Conservation (phyloP, 2,888 invertebrate species). For the Chloromyia formosa region DNA sequence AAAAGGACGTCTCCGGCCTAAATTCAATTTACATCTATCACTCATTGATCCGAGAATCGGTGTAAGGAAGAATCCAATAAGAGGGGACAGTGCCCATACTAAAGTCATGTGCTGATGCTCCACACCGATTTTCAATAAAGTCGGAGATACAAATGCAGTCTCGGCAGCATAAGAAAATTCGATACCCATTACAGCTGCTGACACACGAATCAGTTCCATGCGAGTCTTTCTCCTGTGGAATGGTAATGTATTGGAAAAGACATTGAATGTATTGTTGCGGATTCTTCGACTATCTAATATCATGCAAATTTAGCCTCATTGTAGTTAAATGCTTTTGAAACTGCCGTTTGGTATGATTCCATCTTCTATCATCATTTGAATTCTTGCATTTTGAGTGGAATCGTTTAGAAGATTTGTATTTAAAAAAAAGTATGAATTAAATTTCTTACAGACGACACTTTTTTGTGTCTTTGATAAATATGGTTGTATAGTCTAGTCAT, state of each 20-base stretch:
- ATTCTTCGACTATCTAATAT: neutral
- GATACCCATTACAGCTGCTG: constrained; percentile 96
- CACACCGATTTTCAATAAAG: constrained; percentile 90
- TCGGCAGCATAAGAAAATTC: constrained; percentile 98
- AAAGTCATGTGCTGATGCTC: constrained; percentile 93
- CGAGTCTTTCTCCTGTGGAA: constrained; percentile 78
- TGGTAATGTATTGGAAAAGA: constrained; percentile 33
- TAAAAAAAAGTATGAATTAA: no score
- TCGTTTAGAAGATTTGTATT: no score
- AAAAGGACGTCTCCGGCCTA: constrained; percentile 91
- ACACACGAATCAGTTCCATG: constrained; percentile 83
- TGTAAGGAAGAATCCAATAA: constrained; percentile 93
- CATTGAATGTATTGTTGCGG: neutral
- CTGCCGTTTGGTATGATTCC: no score
- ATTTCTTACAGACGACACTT: no score
- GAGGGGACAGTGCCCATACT: constrained; percentile 93
- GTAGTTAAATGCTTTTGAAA: no score
- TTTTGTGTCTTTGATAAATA: no score
- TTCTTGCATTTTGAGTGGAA: no score
- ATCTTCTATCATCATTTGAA: no score
- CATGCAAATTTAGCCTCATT: neutral
- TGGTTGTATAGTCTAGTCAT: no score
- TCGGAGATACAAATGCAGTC: constrained; percentile 96
- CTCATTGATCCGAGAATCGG: constrained; percentile 92
- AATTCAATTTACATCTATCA: constrained; percentile 82